Base-by-base conservation (phyloP, 2,888 invertebrate species). In the Pocota personata region DNA sequence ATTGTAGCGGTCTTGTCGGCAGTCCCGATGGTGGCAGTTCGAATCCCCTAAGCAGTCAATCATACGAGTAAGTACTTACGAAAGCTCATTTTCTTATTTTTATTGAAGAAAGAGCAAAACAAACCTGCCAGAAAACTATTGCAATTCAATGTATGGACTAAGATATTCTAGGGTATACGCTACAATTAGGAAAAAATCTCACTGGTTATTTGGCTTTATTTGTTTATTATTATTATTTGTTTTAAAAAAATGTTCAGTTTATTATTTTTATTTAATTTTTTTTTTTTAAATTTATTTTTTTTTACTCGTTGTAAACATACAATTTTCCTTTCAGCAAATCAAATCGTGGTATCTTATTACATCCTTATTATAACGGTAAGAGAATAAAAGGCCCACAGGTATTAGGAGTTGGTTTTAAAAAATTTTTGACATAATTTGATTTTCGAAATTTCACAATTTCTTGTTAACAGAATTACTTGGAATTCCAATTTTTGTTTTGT, bases 351-450 rank as follows among this genome's bases (percentile, higher is more conserved):
- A 90, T 91, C 90, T 93, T 93, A 92, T 93, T 94, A 91, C 94
- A 94, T 93, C 94, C 94, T 92, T 93, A 93, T 92, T 94, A 94
- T 92, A 93, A 94, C 92, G 94, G 94, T 94, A 94, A 94, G 94
- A 93, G 91, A 67, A 72, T 67, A 71, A 73, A 78, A 55, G 82
- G 46, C 67, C 76, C 16, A 58, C 76, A 82, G 82, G 82, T 86
- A 82, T 46, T 86, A 86, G 86, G 86, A 71, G 66, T 86, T 86
- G 52, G 52, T 76, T 66, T 52, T 62, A 60, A 7, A 50, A n/a
- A 40, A 48, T 55, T 75, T 69, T 48, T 62, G 10, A 16, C 24
- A 10, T 60, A 27, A 30, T 67, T 69, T 67, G 19, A 60, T 60
- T 78, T 71, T 64, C 35, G 30, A 50, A 40, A 48, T 66, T 55